These are phyloP conservation scores for Anticlea derivata DNA, from an alignment of 2,888 invertebrate species.

Conservation along the genomic window DNA sequence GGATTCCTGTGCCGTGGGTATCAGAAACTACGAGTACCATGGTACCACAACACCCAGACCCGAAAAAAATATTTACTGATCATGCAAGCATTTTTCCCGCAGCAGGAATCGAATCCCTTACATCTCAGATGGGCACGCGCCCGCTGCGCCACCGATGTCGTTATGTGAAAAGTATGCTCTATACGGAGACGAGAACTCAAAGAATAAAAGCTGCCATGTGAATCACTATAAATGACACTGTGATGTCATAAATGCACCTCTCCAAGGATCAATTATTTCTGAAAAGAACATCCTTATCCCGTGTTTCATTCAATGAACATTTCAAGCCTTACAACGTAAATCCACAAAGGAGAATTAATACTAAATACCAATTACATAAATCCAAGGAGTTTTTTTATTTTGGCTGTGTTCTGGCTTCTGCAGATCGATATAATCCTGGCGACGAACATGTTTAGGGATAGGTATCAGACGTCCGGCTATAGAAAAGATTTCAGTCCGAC, in stretches of 20 bases:
- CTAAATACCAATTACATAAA: conserved; percentile 49
- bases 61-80: no score
- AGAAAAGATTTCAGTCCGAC: not conserved
- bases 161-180: no score
- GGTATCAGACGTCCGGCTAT: not conserved
- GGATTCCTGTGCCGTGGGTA: no score
- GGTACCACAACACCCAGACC: no score
- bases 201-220: no score
- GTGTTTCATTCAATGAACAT: conserved; percentile 15
- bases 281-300: not conserved
- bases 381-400: conserved; percentile 50
- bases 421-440: conserved; percentile 65
- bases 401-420: conserved; percentile 35
- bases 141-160: no score
- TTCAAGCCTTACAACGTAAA: conserved; percentile 43
- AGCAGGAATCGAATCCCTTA: no score
- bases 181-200: no score
- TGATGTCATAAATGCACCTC: not conserved
- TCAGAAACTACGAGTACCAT: no score
- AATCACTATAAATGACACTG: no score
- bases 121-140: no score
- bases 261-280: not conserved
- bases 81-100: no score
- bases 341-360: conserved; percentile 37
- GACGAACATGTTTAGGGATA: conserved; percentile 17